Evolutionary conservation across 2,113 vertebrate genomes (phyloP).

Genomic region (Scalopus aquaticus): DNA sequence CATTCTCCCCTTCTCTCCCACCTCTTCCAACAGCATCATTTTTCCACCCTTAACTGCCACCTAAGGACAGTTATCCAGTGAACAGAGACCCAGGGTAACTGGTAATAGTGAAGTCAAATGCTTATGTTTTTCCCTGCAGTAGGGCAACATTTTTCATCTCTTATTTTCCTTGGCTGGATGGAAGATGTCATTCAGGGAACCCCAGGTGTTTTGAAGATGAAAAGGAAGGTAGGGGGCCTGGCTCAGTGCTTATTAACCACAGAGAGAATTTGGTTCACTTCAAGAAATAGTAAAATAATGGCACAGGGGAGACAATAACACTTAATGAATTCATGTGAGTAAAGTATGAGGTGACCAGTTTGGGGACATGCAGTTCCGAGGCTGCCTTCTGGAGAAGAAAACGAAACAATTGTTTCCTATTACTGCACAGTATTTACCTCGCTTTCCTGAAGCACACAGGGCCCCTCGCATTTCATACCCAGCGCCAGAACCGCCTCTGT

Average conservation of each 20-base stretch:
- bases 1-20: conserved; percentile 6
- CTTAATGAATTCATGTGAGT: conserved; percentile 64
- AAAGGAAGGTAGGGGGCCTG: conserved; percentile 63
- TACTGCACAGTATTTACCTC: not conserved
- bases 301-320: conserved; percentile 43
- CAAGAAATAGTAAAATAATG: conserved; percentile 69
- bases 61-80: conserved; percentile 70
- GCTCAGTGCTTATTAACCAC: conserved; percentile 78
- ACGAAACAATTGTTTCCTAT: conserved; percentile 57
- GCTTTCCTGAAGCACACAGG: not conserved
- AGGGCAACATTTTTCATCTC: conserved; percentile 74
- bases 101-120: conserved; percentile 74
- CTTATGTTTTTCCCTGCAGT: conserved; percentile 78
- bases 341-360: conserved; percentile 59
- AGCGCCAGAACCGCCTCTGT: not conserved
- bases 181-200: conserved; percentile 78
- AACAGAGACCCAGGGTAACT: conserved; percentile 56
- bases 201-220: conserved; percentile 79
- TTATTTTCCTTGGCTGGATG: conserved; percentile 62
- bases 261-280: conserved; percentile 61
- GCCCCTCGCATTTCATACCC: not conserved
- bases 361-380: not conserved
- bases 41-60: conserved; percentile 46
- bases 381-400: conserved; percentile 42
- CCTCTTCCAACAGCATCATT: conserved; percentile 52